Evolutionary conservation across 23 tunicate genomes (phyloP), one percentile per base, ranked within the genome.

Genomic region (Styela plicata): DNA sequence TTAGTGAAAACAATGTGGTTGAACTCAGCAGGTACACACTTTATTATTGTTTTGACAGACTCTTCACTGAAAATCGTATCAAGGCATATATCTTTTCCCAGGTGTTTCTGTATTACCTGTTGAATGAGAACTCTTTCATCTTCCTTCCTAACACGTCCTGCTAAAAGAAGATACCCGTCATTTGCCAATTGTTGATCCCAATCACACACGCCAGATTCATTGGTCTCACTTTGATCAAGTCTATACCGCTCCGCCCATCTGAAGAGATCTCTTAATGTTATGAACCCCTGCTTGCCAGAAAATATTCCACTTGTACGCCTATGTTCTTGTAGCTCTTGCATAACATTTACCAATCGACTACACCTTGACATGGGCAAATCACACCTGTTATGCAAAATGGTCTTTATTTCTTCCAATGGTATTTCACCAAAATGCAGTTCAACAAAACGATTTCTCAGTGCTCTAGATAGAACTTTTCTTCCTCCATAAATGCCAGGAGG

Each of bases 401-500:
- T 86, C 36, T 64, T 69, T 69, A 95, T 57, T 37, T 95, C 99
- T 7, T 90, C 74, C 1, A 83, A 53, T 25, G 99, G 99, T 22
- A 95, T 90, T 63, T 90, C 96, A 67, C 87, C 83, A 74, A 95
- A 95, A 33, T 95, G 88, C 52, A 95, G 80, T 69, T 95, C 95
- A 70, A 95, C 69, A 36, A 95, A 95, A 3, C 99, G 82, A 53
- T 95, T 95, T 30, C 91, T 80, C 34, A 95, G 86, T 21, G 99
- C 99, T 37, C 99, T 37, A 16, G 99, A 95, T 2, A 95, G 83
- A 2, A 85, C 63, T 61, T 95, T 95, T 24, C 99, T 61, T 2
- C 99, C 99, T 5, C 99, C 99, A 63, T 95, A 95, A 30, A 85
- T 61, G 20, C 99, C 99, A n/a, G 96, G 91, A 20, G 99, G 99